Evolutionary conservation across 2,888 invertebrate species (phyloP).

Genomic region (Sinohyriopsis cumingii): DNA sequence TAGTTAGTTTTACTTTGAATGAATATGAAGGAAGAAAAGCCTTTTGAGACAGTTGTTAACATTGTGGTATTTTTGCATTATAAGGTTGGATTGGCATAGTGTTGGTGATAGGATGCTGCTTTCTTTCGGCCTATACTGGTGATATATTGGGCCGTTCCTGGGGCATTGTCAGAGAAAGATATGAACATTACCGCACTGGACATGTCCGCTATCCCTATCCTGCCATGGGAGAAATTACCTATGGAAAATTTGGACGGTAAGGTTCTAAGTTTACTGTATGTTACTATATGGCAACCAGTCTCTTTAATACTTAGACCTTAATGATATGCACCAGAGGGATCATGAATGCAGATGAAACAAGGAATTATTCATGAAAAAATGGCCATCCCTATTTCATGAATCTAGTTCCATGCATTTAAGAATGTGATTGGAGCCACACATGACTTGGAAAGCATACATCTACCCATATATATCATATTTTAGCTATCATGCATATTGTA

Average conservation of each 20-base stretch:
- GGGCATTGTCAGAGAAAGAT: conserved; percentile 83
- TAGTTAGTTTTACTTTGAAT: no score
- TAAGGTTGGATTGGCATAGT: conserved; percentile 81
- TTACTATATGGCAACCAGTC: not conserved
- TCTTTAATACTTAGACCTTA: not conserved
- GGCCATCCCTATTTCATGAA: no score
- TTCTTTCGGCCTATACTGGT: conserved; percentile 85
- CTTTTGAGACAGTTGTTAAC: not conserved
- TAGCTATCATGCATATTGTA: no score
- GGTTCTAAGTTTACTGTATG: not conserved
- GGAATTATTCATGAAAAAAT: no score
- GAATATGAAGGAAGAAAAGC: no score
- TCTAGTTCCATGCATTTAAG: no score
- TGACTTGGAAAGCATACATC: no score
- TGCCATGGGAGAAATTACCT: conserved; percentile 86
- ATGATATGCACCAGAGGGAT: not conserved
- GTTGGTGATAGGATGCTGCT: conserved; percentile 77
- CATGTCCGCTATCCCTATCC: conserved; percentile 86
- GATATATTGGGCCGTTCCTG: conserved; percentile 85
- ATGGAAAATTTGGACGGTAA: conserved; percentile 75
- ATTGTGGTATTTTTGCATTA: not conserved
- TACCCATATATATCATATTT: no score
- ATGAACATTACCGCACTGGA: conserved; percentile 74
- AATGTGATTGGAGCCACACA: no score
- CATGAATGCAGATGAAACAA: not conserved